Base-by-base conservation (phyloP, 2,113 vertebrate genomes). In the Esox niger region DNA sequence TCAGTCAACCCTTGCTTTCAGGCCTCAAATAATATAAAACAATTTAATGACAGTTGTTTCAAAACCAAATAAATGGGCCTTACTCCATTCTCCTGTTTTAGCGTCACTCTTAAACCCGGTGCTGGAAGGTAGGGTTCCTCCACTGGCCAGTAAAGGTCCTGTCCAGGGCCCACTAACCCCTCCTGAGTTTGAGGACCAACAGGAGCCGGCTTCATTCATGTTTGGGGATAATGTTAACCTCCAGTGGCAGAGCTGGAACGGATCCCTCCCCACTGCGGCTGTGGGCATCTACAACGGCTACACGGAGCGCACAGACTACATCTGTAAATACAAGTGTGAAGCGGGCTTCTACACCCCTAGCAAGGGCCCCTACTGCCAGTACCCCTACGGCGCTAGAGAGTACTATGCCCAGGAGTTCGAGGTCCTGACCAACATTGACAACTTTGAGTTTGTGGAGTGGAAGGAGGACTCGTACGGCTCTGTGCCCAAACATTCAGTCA, bases 391-490 rank as follows among this genome's bases (percentile, higher is more conserved):
- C 5, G 66, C 90, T 46, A 70, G 67, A 1, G 89, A 91, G 83
- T 87, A 88, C 73, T 73, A 83, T 2, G 81, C 85, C 30, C 55
- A 87, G 0, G 74, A 86, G 47, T 91, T 91, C 2, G 68, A 90
- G 66, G 64, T 91, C 71, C 81, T 92, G 46, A 27, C 82, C 35
- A 92, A 92, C 77, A 82, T 74, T 58, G 86, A 92, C 75, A 88
- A 91, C 68, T 91, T 92, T 79, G 88, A 92, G 78, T 88, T 91
- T 75, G 25, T 92, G 71, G 85, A 88, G 68, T 92, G 91, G 91
- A 86, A 82, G 67, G 79, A 81, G 17, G 91, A 31, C 13, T 89
- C 89, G 0, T 79, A 86, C 2, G 91, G 90, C 11, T 83, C 84
- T 0, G 85, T 91, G 58, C 86, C 90, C 2, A 59, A 75, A 0